Conservation (phyloP, 1,140 invertebrate genomes). For the Tribolium castaneum region DNA sequence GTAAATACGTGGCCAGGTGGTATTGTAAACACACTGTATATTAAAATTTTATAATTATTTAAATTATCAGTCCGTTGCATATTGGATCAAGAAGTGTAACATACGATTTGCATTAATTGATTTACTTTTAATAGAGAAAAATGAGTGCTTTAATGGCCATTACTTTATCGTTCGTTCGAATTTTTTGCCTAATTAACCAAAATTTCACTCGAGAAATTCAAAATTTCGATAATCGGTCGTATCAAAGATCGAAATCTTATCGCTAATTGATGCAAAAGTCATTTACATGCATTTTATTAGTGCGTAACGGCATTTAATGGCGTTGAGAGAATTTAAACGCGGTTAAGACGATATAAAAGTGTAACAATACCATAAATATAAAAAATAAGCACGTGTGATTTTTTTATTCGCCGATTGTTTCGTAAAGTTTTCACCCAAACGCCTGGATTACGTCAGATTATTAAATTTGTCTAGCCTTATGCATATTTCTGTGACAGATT, state of each 20-base stretch:
- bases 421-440: not conserved
- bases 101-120: constrained; percentile 8
- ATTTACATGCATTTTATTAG: not conserved
- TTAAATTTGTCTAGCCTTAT: no score
- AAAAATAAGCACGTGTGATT: not conserved
- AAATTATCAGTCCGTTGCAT: not conserved
- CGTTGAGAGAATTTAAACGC: not conserved
- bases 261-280: not conserved
- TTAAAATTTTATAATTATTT: not conserved
- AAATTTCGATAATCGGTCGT: not conserved
- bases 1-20: no score
- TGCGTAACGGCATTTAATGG: not conserved
- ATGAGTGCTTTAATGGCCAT: not conserved
- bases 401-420: not conserved
- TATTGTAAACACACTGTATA: not conserved
- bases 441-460: no score
- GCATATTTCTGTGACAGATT: not conserved
- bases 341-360: not conserved
- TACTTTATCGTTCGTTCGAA: no score
- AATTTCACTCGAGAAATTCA: not conserved
- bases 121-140: not conserved
- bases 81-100: not conserved
- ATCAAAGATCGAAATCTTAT: not conserved
- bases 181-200: not conserved
- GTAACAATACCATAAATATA: not conserved